Evolutionary conservation across 1,140 invertebrate genomes (phyloP), one percentile per base, ranked within the genome.

Genomic region (Oedothorax gibbosus): DNA sequence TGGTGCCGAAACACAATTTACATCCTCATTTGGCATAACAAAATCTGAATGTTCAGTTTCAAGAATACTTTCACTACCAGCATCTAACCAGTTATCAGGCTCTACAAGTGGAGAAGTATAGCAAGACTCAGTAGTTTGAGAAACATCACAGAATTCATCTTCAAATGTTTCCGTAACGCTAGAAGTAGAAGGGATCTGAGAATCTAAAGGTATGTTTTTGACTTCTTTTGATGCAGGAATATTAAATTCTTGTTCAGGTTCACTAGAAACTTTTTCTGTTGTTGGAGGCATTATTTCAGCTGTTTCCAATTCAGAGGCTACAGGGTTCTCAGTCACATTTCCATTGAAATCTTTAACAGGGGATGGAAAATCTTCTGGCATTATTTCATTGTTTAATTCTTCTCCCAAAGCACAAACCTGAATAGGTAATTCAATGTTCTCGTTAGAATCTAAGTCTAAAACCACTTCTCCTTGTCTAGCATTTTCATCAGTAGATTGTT

Each of bases 261-360:
- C 15, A 20, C 15, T n/a, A 2, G 2, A 8, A 18, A 35, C 35
- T 5, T 35, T 35, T 35, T 35, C 35, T 5, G 35, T 71, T 18
- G 8, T 68, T 18, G 7, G 20, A 20, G 20, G 14, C 49, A 18
- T 8, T 71, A 53, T n/a, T 51, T 71, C 69, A 12, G 4, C 8
- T 9, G 9, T 18, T 18, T 51, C 50, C 20, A 18, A 7, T 6
- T 3, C 6, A 12, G 72, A 57, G 35, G 20, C 51, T 35, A 10
- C 21, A 12, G 35, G 56, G 49, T 11, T 35, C 1, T 20, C 72
- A 18, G 75, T 64, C 62, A 77, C 50, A 77, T 77, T 77, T 10
- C 75, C 75, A 77, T 77, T 77, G 7, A 77, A 21, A 53, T 77
- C 75, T 64, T 18, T 71, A 18, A 71, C 8, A 12, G 69, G 18